Evolutionary conservation across 2,113 vertebrate species (phyloP).

Genomic region (Rana temporaria): DNA sequence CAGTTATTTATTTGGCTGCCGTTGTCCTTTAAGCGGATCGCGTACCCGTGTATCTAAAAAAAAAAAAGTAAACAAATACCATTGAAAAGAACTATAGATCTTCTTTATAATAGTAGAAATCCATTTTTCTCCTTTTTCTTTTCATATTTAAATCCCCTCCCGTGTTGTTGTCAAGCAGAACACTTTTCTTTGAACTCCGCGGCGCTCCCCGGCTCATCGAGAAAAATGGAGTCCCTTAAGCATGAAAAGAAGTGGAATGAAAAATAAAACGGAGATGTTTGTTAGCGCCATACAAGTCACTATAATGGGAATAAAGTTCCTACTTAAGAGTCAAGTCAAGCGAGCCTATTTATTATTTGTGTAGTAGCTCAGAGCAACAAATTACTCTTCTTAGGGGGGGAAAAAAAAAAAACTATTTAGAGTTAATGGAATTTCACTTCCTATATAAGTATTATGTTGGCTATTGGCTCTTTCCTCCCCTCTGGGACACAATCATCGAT

Average conservation of each 20-base stretch:
- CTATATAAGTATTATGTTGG: constrained; percentile 28
- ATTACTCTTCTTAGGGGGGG: neutral
- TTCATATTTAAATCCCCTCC: too few relatives aligned
- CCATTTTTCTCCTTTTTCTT: too few relatives aligned
- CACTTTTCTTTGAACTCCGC: neutral
- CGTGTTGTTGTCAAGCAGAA: neutral
- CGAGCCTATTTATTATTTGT: constrained; percentile 37
- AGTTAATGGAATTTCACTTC: constrained; percentile 40
- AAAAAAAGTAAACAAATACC: too few relatives aligned
- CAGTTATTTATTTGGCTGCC: too few relatives aligned
- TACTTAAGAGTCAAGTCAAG: constrained; percentile 22
- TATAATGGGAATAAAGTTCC: constrained; percentile 6
- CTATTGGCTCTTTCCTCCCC: constrained; percentile 31
- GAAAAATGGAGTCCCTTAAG: neutral
- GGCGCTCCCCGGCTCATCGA: neutral
- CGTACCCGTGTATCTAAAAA: too few relatives aligned
- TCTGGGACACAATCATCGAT: constrained; percentile 36
- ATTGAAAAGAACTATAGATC: too few relatives aligned
- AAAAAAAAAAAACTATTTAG: constrained; percentile 27
- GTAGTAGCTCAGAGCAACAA: constrained; percentile 15
- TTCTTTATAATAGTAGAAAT: too few relatives aligned
- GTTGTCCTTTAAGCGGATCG: too few relatives aligned
- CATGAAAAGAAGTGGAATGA: neutral
- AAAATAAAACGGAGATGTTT: neutral
- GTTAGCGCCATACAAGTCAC: neutral